Evolutionary conservation across 1,140 invertebrate species (phyloP), one percentile per base, ranked within the genome.

Genomic region (Pachyrhynchus sulphureomaculatus): DNA sequence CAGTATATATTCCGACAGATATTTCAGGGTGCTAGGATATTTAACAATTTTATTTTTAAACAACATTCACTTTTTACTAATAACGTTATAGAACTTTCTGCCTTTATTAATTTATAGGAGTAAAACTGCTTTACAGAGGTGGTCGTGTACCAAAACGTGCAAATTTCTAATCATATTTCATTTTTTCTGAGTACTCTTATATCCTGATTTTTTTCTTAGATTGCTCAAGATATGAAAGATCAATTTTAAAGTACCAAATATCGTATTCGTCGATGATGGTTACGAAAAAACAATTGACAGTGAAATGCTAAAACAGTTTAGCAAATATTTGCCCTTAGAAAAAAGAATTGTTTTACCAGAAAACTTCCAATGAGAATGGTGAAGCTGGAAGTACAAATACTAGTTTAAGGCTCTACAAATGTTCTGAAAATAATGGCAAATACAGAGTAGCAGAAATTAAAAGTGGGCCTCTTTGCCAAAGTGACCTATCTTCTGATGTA

Each of bases 361-460:
- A 23, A 65, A 49, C 62, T 45, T 69, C 54, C 57, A 41, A 72
- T 61, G 76, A 76, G 55, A 61, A 72, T 66, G 72, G 75, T 52
- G 72, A 76, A 36, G 65, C 64, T 6, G 65, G 71, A 4, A 41
- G 74, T 9, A 75, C 75, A 13, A 64, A 66, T 66, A 57, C 78
- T 70, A 68, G 79, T 60, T 73, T 91, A 4, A 85, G 86, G 63
- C 78, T 89, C 32, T 87, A 87, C 75, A 79, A 85, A 70, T 88
- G 90, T 81, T 83, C 83, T 61, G 86, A 92, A 67, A 88, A 88
- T 67, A 83, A 84, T 56, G 90, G 90, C 4, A 91, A 92, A 49
- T 87, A 95, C 47, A 87, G 93, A 64, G 85, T 96, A 0, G 88
- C 89, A 49, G 92, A 96, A 78, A 77, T 96, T 0, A 96, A 95